Percentiles rank a stretch among this genome's conserved stretches.
phyloP scores from a whole-genome alignment of 1,140 invertebrate genomes.

The Drosophila pachea region DNA sequence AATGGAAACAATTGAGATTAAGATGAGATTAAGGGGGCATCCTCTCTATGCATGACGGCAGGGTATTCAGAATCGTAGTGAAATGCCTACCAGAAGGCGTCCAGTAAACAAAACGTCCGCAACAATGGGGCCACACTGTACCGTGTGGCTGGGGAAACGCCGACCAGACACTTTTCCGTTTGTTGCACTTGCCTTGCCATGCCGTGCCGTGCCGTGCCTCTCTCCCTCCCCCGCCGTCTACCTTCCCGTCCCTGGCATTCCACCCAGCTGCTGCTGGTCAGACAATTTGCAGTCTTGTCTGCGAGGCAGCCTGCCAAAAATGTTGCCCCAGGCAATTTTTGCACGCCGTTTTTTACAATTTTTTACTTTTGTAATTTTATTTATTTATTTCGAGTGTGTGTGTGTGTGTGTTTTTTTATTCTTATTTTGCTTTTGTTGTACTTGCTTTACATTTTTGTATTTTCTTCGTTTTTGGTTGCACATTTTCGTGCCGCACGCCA shows the following conservation, averaged over 20 bases:
- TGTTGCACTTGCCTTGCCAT: slow-evolving; percentile 56
- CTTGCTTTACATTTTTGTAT: slow-evolving; percentile 10
- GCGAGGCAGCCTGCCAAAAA: slow-evolving; percentile 57
- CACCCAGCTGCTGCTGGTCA: slow-evolving; percentile 48
- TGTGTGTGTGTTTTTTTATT: slow-evolving; percentile 38
- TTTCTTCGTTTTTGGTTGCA: slow-evolving; percentile 36
- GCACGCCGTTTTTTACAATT: slow-evolving; percentile 46
- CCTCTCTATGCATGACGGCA: not conserved
- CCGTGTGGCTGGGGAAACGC: slow-evolving; percentile 56
- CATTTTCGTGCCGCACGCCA: slow-evolving; percentile 75
- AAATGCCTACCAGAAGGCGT: slow-evolving; percentile 23
- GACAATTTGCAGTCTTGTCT: slow-evolving; percentile 75
- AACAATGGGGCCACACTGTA: slow-evolving; percentile 54
- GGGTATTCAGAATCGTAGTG: not conserved
- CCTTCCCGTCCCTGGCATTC: not conserved
- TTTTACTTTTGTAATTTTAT: slow-evolving; percentile 22
- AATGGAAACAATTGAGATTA: no score
- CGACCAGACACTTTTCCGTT: slow-evolving; percentile 67
- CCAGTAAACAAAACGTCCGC: slow-evolving; percentile 52
- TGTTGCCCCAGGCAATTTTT: slow-evolving; percentile 69
- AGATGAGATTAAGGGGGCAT: no score
- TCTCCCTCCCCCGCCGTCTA: not conserved
- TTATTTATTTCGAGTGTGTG: slow-evolving; percentile 6
- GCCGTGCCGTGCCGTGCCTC: not conserved
- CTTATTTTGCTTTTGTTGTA: slow-evolving; percentile 10